Evolutionary conservation across 2,113 vertebrate species (phyloP), one percentile per base, ranked within the genome.

Genomic region (Burhinus bistriatus): DNA sequence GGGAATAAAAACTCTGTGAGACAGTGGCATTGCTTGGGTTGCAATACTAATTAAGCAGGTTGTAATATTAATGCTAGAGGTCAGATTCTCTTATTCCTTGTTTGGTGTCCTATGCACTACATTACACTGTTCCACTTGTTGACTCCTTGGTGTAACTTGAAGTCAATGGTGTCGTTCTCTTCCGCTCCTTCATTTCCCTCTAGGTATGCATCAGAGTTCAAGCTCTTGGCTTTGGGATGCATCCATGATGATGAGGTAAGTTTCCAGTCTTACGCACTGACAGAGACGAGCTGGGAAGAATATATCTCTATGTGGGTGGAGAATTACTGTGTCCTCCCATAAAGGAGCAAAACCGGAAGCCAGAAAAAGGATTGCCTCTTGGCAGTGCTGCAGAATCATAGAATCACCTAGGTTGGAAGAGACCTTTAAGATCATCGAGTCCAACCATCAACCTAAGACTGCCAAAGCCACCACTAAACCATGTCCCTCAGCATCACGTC

Each of bases 261-360:
- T 85, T 95, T 92, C 96, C 93, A 72, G 77, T 87, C 83, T 45
- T 42, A 83, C 95, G 64, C 76, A n/a, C 71, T 42, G 84, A 72
- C 68, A 52, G 88, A 90, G 92, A 66, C 2, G 2, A 61, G 94
- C 91, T 89, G 95, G 97, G 95, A 61, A 94, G 94, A 80, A 30
- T 89, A 55, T 30, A 73, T 85, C 92, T 96, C 94, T 69, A 5
- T 87, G 91, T 40, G 95, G 89, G 89, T 40, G 87, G 69, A 87
- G 86, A 57, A 29, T 76, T 91, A 94, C 83, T 45, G 57, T 75
- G 91, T 93, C 87, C 93, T 97, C 97, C 96, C 97, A 84, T 49
- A 62, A 65, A 95, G 95, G 96, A 97, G 89, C 83, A 32, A 23
- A 42, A 75, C 49, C 57, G 51, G 93, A 70, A 89, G 86, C 92